Evolutionary conservation across 2,888 invertebrate genomes (phyloP), one percentile per base, ranked within the genome.

Genomic region (Pseudeuparius sepicola): DNA sequence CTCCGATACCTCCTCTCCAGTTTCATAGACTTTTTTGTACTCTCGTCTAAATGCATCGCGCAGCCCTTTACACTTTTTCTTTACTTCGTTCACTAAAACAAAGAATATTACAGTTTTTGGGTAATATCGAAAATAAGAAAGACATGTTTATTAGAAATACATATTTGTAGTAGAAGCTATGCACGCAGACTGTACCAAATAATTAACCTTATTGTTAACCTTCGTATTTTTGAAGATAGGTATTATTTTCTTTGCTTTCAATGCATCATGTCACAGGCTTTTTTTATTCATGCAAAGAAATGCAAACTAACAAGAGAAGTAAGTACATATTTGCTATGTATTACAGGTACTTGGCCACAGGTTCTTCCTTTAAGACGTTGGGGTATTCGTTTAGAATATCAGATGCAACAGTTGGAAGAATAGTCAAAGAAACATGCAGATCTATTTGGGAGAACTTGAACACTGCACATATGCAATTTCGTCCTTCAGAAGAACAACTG

Each of bases 11-110:
- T 26, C 40, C 28, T 37, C 28, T 30, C 33, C 40, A 33, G 25
- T 25, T 25, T 37, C 37, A 4, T 18, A 14, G 14, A 26, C 30
- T 33, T 28, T 34, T 5, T 33, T 40, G 24, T 24, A 36, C 25
- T 36, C 40, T 12, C 24, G 36, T 29, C 34, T 36, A 23, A 36
- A 40, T 23, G 24, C 20, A 14, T 40, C 33, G 15, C 31, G 1
- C n/a, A 39, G 32, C 5, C 36, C 39, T 13, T 24, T 12, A 31
- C 27, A 39, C 28, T 39, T 36, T 14, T 36, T 39, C 31, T 35
- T 28, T 13, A 15, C 18, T 26, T 27, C 28, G 18, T 14, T 10
- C 24, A 31, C n/a, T n/a, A 31, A 33, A 23, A n/a, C 5, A 30
- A 16, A 30, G 4, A n/a, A 27, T 27, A 14, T 12, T 27, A 27